Evolutionary conservation across 2,797 vertebrate genomes (phyloP), one percentile per base, ranked within the genome.

Genomic region (Sylvilagus floridanus): DNA sequence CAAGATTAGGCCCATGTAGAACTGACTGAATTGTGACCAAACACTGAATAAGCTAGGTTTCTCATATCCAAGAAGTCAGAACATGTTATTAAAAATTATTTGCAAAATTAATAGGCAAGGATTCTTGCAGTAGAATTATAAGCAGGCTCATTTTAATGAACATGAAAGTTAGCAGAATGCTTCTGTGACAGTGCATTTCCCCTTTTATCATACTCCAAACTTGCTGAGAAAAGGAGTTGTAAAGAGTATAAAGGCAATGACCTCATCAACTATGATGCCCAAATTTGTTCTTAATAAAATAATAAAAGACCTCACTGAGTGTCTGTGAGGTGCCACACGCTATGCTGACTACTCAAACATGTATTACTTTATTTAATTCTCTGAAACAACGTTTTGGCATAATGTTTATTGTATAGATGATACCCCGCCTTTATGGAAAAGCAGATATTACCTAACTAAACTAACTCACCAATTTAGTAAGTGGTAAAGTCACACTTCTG

Each of bases 61-160:
- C 65, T 78, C 57, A 89, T 7, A 32, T 63, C 47, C 66, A 37
- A 92, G 72, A 90, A 60, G 9, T 22, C 42, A 35, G 30, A 84
- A 69, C 3, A 54, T 9, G 4, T 35, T 78, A 50, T 86, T 94
- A 57, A 26, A 12, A 32, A 60, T 94, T 68, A 73, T 84, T 84
- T 84, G 32, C 84, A 84, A 92, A 90, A 84, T 90, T 52, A 84
- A 30, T 78, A 84, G 7, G 7, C 37, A 86, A 83, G 24, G 32
- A 65, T 66, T 66, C 54, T 75, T 63, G 6, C 3, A 83, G 65
- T 22, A 76, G 68, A 84, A 65, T 81, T 57, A 68, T 52, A 87
- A 16, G 0, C 3, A 7, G 24, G 5, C 8, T 75, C 19, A 65
- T 60, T 72, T 42, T 57, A 50, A 69, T 69, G 50, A 89, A 63